Evolutionary conservation across 2,797 vertebrate genomes (phyloP), one percentile per base, ranked within the genome.

Genomic region (Chelidonichthys spinosus): DNA sequence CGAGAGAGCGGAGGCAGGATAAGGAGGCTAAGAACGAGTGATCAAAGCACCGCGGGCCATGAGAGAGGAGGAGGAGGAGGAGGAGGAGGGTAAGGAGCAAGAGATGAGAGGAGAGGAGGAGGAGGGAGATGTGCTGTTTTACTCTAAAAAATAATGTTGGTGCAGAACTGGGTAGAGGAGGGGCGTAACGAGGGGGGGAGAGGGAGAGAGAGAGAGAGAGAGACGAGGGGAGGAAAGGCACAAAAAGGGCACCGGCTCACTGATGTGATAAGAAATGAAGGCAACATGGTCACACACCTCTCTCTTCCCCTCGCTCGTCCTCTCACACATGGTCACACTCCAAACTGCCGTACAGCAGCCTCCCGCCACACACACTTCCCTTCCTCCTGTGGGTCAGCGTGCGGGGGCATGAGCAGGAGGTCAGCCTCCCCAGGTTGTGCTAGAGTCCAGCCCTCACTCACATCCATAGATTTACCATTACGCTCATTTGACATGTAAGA

Each of bases 21-120:
- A 82, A 89, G 86, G 86, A 85, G 79, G 80, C 87, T 88, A 86
- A 90, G 90, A 89, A 87, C 11, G 55, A 85, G 88, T 84, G 90
- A 93, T 93, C 90, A 93, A 92, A 92, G 87, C 86, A 73, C 84
- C 83, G 73, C 72, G 32, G 88, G 90, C 86, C 78, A 82, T 60
- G 75, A 78, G 84, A 84, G 84, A 71, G 78, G 77, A 36, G 11
- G 76, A 74, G 79, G 6, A 10, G 32, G 39, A 72, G 44, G 40
- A 42, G 32, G 44, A 47, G 11, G 47, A 37, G 14, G 56, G 55
- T 49, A 61, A 69, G 32, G 18, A 13, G 18, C 25, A 25, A 25
- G 25, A 25, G 25, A 61, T 39, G 14, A 1, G 58, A 56, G 49
- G 63, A 54, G 37, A 67, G 56, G 46, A 64, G 53, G 65, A 46